Percentiles rank a stretch among this genome's conserved stretches.
These are phyloP conservation scores for Buphagus erythrorhynchus DNA, from an alignment of 2,797 vertebrate genomes.

Conservation along the genomic window DNA sequence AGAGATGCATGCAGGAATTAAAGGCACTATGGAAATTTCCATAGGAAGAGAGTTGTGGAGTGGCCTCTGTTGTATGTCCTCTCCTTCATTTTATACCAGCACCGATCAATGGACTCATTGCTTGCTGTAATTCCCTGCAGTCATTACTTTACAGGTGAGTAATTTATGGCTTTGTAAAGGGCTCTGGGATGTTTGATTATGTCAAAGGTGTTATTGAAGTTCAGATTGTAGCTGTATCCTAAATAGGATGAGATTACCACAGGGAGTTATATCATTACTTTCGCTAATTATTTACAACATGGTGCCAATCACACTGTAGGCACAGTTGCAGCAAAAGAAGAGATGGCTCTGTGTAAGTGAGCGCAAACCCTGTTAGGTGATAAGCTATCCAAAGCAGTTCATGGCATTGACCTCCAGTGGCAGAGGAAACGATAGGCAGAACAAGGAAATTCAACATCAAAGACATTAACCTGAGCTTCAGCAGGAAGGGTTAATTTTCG, in stretches of 20 bases:
- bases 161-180: constrained; percentile 73
- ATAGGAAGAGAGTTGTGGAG: not conserved
- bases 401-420: constrained; percentile 12
- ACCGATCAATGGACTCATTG: constrained; percentile 63
- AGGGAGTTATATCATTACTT: constrained; percentile 69
- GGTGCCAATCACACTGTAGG: constrained; percentile 52
- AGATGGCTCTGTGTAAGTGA: not conserved
- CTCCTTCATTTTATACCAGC: constrained; percentile 31
- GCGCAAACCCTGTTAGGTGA: not conserved
- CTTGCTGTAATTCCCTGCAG: constrained; percentile 67
- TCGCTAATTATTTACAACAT: constrained; percentile 62
- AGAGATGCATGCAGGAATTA: not conserved
- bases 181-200: constrained; percentile 70
- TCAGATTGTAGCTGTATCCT: constrained; percentile 69
- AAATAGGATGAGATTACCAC: constrained; percentile 64
- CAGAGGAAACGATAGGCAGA: not conserved
- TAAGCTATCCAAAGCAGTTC: not conserved
- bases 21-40: not conserved
- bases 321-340: not conserved
- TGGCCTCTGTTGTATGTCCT: constrained; percentile 1
- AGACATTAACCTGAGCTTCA: not conserved
- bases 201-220: constrained; percentile 75
- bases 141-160: constrained; percentile 72
- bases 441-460: not conserved
- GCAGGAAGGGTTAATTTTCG: not conserved